A percentile compares a stretch with the other conserved stretches of the same genome.
Conservation (phyloP, 2,113 vertebrate species). For the Tauraco erythrolophus region DNA sequence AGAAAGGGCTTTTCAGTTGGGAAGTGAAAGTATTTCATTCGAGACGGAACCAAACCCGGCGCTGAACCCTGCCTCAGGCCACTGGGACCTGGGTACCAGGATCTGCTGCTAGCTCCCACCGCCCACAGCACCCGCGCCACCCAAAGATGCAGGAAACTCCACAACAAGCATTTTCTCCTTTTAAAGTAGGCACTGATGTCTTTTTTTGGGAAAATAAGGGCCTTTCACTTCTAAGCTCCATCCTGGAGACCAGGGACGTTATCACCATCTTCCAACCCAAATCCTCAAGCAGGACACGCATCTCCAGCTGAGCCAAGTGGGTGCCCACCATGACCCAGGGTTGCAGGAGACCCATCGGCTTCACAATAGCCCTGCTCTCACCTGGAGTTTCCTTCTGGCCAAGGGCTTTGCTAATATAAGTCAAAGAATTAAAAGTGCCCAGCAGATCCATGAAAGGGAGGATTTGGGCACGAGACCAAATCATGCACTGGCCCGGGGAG, state of each 20-base stretch:
- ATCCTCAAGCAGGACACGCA: rapidly evolving
- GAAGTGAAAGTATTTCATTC: background rate
- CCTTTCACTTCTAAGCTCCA: background rate
- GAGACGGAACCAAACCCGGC: background rate
- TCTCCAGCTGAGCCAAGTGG: background rate
- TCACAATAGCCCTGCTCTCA: rapidly evolving
- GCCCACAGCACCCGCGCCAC: rapidly evolving
- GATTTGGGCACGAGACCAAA: no score
- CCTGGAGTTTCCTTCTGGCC: background rate
- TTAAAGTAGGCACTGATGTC: background rate
- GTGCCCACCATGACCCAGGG: background rate
- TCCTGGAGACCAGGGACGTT: background rate
- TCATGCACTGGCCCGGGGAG: rapidly evolving
- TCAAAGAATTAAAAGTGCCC: background rate
- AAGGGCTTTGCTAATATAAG: background rate
- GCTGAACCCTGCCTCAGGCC: background rate
- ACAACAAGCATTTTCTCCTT: background rate
- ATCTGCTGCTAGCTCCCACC: background rate
- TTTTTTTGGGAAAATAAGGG: background rate
- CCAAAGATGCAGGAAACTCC: background rate
- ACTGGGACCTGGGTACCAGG: background rate
- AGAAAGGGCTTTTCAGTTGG: background rate
- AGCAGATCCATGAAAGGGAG: background rate
- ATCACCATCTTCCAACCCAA: background rate
- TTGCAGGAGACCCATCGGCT: background rate